Conservation (phyloP, 2,113 vertebrate genomes). For the Lepidothrix coronata region DNA sequence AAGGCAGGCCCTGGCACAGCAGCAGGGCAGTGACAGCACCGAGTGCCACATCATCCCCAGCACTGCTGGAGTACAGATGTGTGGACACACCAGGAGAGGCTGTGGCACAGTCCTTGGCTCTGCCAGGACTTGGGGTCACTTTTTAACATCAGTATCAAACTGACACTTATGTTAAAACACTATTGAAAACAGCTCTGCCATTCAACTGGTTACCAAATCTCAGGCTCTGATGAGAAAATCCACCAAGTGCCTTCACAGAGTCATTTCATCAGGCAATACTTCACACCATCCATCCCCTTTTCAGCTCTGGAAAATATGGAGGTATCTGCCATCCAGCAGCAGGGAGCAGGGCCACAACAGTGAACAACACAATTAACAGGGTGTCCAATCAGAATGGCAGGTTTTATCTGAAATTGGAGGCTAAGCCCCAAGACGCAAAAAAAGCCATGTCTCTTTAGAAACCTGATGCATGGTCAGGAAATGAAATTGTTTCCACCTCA, state of each 20-base stretch:
- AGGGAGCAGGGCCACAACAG: not conserved
- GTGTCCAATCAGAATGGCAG: not conserved
- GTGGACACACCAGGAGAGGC: not conserved
- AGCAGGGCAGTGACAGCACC: not conserved
- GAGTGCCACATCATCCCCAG: accelerated
- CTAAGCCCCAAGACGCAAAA: not conserved
- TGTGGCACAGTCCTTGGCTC: not conserved
- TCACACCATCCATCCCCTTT: not conserved
- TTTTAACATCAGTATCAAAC: not conserved
- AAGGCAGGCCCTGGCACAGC: not conserved
- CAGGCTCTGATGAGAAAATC: not conserved
- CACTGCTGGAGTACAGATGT: not conserved
- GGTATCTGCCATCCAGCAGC: not conserved
- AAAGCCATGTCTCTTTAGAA: not conserved
- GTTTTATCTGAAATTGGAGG: not conserved
- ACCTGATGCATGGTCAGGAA: not conserved
- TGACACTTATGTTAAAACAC: too few relatives aligned
- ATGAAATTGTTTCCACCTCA: not conserved
- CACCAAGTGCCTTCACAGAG: not conserved
- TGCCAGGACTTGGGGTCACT: not conserved
- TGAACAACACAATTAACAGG: not conserved
- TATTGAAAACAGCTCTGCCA: not conserved
- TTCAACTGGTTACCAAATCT: not conserved
- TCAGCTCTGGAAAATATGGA: not conserved
- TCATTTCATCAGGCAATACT: not conserved